A percentile compares a stretch with the other conserved stretches of the same genome.
Evolutionary conservation across 2,888 invertebrate genomes (phyloP).

Genomic region (Mesorhabditis spiculigera): DNA sequence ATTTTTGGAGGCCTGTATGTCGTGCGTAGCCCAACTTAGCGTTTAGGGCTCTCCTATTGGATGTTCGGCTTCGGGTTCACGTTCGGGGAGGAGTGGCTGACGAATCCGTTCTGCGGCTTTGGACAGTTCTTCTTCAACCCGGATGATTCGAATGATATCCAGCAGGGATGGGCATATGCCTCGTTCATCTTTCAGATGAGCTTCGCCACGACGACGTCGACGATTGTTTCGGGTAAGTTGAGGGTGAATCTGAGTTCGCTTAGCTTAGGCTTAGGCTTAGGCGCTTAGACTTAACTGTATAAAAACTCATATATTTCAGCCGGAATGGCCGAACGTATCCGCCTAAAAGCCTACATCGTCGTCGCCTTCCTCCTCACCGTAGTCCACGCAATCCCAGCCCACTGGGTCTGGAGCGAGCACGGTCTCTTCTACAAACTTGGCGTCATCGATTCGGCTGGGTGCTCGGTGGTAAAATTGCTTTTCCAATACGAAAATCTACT

Average conservation of each 20-base stretch:
- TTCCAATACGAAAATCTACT: neutral
- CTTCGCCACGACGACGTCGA: slow-evolving; percentile 48
- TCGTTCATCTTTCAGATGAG: slow-evolving; percentile 49
- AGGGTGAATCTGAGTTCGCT: neutral
- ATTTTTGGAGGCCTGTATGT: slow-evolving; percentile 71
- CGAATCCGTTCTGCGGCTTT: slow-evolving; percentile 39
- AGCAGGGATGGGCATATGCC: slow-evolving; percentile 38
- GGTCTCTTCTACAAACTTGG: slow-evolving; percentile 37
- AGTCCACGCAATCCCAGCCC: slow-evolving; percentile 40
- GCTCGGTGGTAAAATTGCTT: slow-evolving; percentile 25
- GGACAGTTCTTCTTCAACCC: slow-evolving; percentile 48
- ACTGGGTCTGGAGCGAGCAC: slow-evolving; percentile 44
- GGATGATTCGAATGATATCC: slow-evolving; percentile 15
- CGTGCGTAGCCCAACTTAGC: neutral
- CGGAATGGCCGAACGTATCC: slow-evolving; percentile 49
- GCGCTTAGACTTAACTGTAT: too few species aligned
- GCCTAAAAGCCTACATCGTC: slow-evolving; percentile 45
- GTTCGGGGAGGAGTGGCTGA: slow-evolving; percentile 67
- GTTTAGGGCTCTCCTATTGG: slow-evolving; percentile 78
- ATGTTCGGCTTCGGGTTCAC: slow-evolving; percentile 87
- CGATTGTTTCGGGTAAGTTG: slow-evolving; percentile 42
- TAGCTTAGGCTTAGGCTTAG: neutral
- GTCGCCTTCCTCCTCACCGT: slow-evolving; percentile 25
- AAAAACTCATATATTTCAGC: slow-evolving; percentile 24
- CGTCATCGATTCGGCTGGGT: slow-evolving; percentile 44